phyloP scores from a whole-genome alignment of 2,888 invertebrate species.

The Acanthopleura granulata region DNA sequence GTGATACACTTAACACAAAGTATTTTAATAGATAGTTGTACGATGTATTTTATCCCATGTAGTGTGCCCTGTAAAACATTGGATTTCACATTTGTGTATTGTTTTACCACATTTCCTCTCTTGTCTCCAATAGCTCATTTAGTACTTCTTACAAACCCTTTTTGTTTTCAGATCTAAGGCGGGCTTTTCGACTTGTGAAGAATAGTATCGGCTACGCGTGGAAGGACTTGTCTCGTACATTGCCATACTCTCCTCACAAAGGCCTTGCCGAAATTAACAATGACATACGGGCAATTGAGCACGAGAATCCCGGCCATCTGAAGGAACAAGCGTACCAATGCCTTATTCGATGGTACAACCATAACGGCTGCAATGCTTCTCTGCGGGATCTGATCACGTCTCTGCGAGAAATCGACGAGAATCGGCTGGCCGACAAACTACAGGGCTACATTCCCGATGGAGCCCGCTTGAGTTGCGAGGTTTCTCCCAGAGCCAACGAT shows the following conservation, averaged over 20 bases:
- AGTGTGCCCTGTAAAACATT: too few relatives aligned
- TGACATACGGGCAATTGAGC: slow-evolving; percentile 26
- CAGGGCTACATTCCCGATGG: neutral
- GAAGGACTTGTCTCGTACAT: slow-evolving; percentile 26
- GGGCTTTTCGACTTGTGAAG: slow-evolving; percentile 26
- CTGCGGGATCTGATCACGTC: slow-evolving; percentile 18
- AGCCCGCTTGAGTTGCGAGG: neutral
- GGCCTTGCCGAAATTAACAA: slow-evolving; percentile 26
- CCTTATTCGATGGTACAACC: slow-evolving; percentile 1
- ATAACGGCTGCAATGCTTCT: slow-evolving; percentile 20
- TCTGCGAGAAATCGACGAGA: slow-evolving; percentile 25
- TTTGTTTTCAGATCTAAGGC: slow-evolving; percentile 19
- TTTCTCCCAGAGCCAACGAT: neutral
- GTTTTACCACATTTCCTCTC: too few relatives aligned
- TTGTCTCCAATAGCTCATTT: too few relatives aligned
- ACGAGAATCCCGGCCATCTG: slow-evolving; percentile 24
- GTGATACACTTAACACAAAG: too few relatives aligned
- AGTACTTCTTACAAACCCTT: neutral
- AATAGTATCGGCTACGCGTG: slow-evolving; percentile 25
- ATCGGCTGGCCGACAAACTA: slow-evolving; percentile 24
- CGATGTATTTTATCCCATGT: too few relatives aligned
- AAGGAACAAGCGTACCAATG: slow-evolving; percentile 27
- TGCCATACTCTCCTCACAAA: slow-evolving; percentile 22
- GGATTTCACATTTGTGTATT: too few relatives aligned
- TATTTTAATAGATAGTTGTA: too few relatives aligned